A percentile compares a stretch with the other conserved stretches of the same genome.
Conservation (phyloP, 1,140 invertebrate species). For the Neotoxoptera formosana region DNA sequence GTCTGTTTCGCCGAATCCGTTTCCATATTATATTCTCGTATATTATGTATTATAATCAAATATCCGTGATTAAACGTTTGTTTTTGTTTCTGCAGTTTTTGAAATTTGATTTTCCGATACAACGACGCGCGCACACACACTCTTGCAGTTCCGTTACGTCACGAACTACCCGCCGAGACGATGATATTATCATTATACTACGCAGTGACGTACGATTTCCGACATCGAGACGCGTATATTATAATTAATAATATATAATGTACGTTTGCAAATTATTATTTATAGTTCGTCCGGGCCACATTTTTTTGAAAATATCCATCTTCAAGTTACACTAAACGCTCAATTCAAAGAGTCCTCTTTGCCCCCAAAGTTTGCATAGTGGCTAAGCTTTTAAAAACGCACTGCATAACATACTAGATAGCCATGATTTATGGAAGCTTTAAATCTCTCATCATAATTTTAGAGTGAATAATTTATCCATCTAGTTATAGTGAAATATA, state of each 20-base stretch:
- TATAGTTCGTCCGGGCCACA: background rate
- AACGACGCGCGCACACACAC: background rate
- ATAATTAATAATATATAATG: background rate
- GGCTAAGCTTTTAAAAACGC: background rate
- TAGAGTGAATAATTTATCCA: no score
- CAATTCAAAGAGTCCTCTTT: background rate
- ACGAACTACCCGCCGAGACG: background rate
- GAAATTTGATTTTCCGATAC: background rate
- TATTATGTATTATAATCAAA: background rate
- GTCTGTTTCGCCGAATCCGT: background rate
- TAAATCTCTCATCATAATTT: background rate
- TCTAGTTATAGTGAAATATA: no score
- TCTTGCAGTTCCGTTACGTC: background rate
- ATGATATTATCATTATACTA: background rate
- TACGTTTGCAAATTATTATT: no score
- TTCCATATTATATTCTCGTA: background rate
- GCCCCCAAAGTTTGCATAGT: background rate
- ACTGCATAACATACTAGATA: no score
- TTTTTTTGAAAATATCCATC: background rate
- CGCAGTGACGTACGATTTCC: background rate
- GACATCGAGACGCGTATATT: background rate
- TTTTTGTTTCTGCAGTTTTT: background rate
- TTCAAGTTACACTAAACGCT: no score
- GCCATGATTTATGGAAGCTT: background rate
- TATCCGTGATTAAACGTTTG: background rate